Conservation (phyloP, 2,797 vertebrate species). For the Pogoniulus pusillus region DNA sequence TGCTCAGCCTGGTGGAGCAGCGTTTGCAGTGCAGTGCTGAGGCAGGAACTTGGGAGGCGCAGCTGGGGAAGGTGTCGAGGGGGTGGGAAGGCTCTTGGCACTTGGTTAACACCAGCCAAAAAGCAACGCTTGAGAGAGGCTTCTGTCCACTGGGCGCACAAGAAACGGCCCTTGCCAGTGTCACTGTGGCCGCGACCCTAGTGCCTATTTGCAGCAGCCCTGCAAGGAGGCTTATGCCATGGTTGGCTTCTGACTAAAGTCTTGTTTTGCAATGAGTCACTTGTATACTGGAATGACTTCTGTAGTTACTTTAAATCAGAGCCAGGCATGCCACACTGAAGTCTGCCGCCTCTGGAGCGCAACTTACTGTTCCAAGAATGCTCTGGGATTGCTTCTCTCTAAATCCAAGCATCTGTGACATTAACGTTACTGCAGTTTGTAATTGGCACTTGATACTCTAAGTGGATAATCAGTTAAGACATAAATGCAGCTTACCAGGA, state of each 20-base stretch:
- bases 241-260: constrained; percentile 30
- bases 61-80: background rate
- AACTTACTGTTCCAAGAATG: background rate
- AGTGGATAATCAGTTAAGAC: constrained; percentile 70
- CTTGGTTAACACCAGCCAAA: background rate
- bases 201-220: background rate
- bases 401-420: constrained; percentile 27
- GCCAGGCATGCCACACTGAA: background rate
- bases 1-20: background rate
- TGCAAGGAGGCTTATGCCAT: background rate
- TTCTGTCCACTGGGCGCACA: background rate
- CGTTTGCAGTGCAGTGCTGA: background rate
- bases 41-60: background rate
- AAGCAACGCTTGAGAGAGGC: background rate
- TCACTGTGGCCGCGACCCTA: background rate
- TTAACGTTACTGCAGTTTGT: constrained; percentile 59
- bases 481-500: constrained; percentile 61
- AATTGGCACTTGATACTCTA: constrained; percentile 67
- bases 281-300: background rate
- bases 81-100: background rate
- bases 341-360: background rate
- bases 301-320: constrained; percentile 15
- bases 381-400: background rate
- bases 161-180: background rate
- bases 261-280: constrained; percentile 6